Base-by-base conservation (phyloP, 2,113 vertebrate genomes). In the Toxotes jaculatrix region DNA sequence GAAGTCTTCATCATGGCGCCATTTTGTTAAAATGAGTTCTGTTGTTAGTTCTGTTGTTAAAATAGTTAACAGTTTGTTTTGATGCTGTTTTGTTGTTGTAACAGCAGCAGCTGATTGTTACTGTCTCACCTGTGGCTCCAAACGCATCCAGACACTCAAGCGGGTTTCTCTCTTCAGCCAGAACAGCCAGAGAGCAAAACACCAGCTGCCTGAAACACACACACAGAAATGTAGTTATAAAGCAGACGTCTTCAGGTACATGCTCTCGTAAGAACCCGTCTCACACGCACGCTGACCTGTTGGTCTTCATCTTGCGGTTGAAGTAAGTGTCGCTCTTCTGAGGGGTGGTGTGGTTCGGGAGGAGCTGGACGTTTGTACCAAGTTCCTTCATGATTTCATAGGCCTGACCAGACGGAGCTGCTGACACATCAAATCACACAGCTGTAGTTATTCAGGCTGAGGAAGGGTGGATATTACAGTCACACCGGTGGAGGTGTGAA, bases 271-370 rank as follows among this genome's bases (percentile, higher is more conserved):
- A 40, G 31, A 21, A 0, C 7, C 4, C 0, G 21, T 40, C 61
- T 31, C 9, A 1, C 6, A 45, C 16, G 65, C 1, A 10, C 0
- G 27, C 40, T 5, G 2, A 99, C 98, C 98, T 96, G 96, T 99
- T 99, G 84, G 95, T 94, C 91, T 99, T 99, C 98, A 99, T 99
- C 95, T 97, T 98, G 82, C 97, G 96, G 95, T 97, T 99, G 93
- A 99, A 99, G 93, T 97, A 99, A 27, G 98, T 97, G 95, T 98
- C 97, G 19, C 96, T 97, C 95, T 98, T 98, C 89, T 97, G 97
- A 17, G 98, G 98, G 0, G 97, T 95, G 80, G 90, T 96, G 91
- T 97, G 95, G 90, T 99, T 99, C 16, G 98, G 97, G 88, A 97
- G 95, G 79, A 99, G 97, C 91, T 97, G 97, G 8, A 99, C 96